A percentile compares a stretch with the other conserved stretches of the same genome.
These are phyloP conservation scores for Delichon dasypus DNA, from an alignment of 2,797 vertebrate genomes.

Conservation along the genomic window DNA sequence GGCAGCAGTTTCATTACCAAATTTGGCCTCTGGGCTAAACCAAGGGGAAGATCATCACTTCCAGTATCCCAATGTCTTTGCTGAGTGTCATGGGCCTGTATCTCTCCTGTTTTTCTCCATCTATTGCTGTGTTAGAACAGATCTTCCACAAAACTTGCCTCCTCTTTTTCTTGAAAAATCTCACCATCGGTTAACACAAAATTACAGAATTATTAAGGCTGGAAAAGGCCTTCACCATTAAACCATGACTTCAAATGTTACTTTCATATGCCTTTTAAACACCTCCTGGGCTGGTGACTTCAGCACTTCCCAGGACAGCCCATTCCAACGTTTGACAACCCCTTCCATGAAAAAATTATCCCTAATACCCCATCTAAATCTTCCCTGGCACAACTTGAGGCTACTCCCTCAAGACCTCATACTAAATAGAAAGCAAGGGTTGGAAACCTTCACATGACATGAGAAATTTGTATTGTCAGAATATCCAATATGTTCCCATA, in stretches of 20 bases:
- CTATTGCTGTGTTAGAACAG: accelerated
- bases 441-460: background rate
- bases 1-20: background rate
- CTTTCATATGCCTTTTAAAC: background rate
- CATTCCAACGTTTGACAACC: background rate
- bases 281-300: background rate
- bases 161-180: background rate
- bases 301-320: background rate
- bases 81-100: background rate
- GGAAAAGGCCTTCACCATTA: background rate
- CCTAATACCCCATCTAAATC: background rate
- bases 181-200: background rate
- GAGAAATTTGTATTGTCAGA: background rate
- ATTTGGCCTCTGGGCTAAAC: background rate
- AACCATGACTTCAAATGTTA: background rate
- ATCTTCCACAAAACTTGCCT: background rate
- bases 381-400: background rate
- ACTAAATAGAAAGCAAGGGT: background rate
- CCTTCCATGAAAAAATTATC: background rate
- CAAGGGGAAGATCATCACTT: background rate
- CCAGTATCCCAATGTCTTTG: background rate
- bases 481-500: background rate
- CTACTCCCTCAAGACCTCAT: background rate
- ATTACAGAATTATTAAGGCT: background rate
- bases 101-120: background rate